These are phyloP conservation scores for Plutomurus gul DNA, from an alignment of 1,140 invertebrate genomes.

Conservation along the genomic window DNA sequence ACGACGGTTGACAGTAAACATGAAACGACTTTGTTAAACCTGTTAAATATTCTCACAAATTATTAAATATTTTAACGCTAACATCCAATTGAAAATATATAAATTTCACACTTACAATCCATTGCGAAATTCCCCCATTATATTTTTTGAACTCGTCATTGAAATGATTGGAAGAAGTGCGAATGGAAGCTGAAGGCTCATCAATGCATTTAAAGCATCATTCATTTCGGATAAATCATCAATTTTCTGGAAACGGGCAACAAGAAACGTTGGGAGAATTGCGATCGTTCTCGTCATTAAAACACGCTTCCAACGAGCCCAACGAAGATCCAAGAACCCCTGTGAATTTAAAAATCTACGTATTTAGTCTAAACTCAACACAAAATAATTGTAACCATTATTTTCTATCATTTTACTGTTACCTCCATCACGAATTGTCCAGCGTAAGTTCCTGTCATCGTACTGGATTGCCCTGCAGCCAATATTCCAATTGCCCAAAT, in stretches of 20 bases:
- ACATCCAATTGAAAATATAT: neutral
- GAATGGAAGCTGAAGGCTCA: constrained; percentile 83
- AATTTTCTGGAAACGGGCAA: constrained; percentile 76
- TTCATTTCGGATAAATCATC: constrained; percentile 80
- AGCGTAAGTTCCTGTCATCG: constrained; percentile 82
- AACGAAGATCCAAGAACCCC: constrained; percentile 87
- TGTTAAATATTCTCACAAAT: too few species aligned
- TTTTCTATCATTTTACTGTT: constrained; percentile 12
- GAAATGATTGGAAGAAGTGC: constrained; percentile 84
- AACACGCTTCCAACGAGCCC: constrained; percentile 87
- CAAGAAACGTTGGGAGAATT: constrained; percentile 83
- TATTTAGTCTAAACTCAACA: too few species aligned
- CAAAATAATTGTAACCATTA: neutral
- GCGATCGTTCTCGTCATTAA: constrained; percentile 84
- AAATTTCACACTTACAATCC: constrained; percentile 65
- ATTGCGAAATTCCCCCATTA: constrained; percentile 85
- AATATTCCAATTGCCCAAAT: constrained; percentile 90
- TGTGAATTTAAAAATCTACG: constrained; percentile 57
- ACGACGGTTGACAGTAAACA: constrained; percentile 70
- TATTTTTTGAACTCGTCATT: constrained; percentile 76
- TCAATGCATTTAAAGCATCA: constrained; percentile 86
- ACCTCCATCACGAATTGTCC: constrained; percentile 78
- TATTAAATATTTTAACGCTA: neutral
- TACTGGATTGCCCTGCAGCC: constrained; percentile 86
- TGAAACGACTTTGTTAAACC: constrained; percentile 71